Evolutionary conservation across 53 echinoderm and acorn worm genomes (phyloP).

Genomic region (Hippasteria phrygiana): DNA sequence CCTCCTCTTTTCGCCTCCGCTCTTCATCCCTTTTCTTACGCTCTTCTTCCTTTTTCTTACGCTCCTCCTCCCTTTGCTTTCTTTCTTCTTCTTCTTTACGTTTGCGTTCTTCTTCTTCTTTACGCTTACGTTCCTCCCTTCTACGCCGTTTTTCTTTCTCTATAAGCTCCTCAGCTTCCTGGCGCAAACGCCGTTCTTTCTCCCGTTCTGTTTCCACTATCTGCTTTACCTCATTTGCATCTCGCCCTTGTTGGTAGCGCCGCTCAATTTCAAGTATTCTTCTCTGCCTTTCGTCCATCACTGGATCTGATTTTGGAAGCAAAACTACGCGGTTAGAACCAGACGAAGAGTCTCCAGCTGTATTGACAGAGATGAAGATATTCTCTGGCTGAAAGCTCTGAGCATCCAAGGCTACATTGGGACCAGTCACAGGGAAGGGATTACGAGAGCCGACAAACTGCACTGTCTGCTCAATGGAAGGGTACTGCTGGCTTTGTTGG

Average conservation of each 20-base stretch:
- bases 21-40: constrained; percentile 56
- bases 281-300: constrained; percentile 33
- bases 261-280: constrained; percentile 63
- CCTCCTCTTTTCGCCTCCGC: constrained; percentile 63
- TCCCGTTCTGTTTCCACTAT: constrained; percentile 39
- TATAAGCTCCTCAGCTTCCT: constrained; percentile 65
- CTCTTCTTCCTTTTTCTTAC: constrained; percentile 66
- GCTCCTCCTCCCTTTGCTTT: constrained; percentile 60
- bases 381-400: constrained; percentile 52
- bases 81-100: constrained; percentile 65
- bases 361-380: constrained; percentile 63
- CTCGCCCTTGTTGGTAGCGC: constrained; percentile 38
- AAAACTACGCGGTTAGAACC: constrained; percentile 43
- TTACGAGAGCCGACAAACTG: constrained; percentile 49
- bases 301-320: constrained; percentile 50
- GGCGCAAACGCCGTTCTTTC: constrained; percentile 45
- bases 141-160: constrained; percentile 75
- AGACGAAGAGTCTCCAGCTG: constrained; percentile 35
- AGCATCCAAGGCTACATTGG: neutral
- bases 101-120: constrained; percentile 65
- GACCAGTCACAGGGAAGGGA: constrained; percentile 11
- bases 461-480: constrained; percentile 53
- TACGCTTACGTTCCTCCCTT: constrained; percentile 68
- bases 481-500: constrained; percentile 25
- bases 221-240: constrained; percentile 14